Percentiles rank a stretch among this genome's conserved stretches.
These are phyloP conservation scores for Pentalonia nigronervosa DNA, from an alignment of 1,140 invertebrate genomes.

Conservation along the genomic window DNA sequence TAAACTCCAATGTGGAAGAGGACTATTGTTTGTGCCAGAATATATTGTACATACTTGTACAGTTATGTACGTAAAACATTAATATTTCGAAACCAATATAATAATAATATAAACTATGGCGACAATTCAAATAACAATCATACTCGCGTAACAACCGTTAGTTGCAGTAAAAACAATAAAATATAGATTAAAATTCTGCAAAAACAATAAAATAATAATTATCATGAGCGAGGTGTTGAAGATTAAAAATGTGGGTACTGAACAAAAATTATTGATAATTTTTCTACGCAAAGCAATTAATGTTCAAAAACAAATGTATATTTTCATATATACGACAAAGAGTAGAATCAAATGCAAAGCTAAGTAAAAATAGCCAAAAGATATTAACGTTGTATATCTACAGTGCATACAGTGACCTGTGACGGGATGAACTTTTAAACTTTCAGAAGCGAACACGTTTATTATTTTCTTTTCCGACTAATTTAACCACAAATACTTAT, in stretches of 20 bases:
- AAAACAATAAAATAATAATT: not conserved
- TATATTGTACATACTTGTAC: not conserved
- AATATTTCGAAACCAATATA: not conserved
- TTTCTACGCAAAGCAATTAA: not conserved
- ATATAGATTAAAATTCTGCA: constrained; percentile 4
- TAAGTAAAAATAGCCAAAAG: not conserved
- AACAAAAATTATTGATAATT: not conserved
- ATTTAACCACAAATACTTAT: not conserved
- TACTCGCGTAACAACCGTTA: not conserved
- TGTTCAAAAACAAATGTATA: not conserved
- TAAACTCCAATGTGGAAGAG: not conserved
- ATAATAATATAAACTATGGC: not conserved
- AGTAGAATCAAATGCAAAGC: not conserved
- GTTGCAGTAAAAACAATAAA: not conserved
- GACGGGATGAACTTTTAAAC: not conserved
- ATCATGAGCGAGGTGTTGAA: not conserved
- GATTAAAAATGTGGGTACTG: not conserved
- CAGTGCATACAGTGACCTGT: not conserved
- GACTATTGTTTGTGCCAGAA: not conserved
- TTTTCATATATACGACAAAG: not conserved
- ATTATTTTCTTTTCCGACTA: not conserved
- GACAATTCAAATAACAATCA: not conserved
- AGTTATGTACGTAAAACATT: not conserved
- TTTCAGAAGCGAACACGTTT: not conserved
- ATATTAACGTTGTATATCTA: not conserved